phyloP scores from a whole-genome alignment of 2,797 vertebrate genomes.

The Helostoma temminkii region DNA sequence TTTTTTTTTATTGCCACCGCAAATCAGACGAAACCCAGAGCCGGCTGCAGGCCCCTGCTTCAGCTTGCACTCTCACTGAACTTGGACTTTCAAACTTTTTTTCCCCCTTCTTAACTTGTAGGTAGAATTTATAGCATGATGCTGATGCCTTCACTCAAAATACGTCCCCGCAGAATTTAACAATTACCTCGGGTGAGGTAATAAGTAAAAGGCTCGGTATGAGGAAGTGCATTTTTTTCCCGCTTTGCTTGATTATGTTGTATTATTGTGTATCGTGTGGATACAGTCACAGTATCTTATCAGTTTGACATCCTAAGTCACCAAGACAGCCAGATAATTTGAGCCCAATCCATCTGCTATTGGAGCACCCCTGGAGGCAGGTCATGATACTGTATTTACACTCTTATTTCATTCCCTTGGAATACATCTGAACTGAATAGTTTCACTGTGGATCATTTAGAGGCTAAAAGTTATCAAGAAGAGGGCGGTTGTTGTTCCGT shows the following conservation, averaged over 20 bases:
- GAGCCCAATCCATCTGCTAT: conserved; percentile 73
- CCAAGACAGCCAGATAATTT: conserved; percentile 69
- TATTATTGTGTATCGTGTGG: conserved; percentile 65
- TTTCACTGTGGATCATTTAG: conserved; percentile 67
- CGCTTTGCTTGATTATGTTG: conserved; percentile 62
- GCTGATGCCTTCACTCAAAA: conserved; percentile 91
- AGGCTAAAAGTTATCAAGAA: conserved; percentile 65
- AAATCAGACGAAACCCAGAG: conserved; percentile 97
- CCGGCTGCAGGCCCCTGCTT: conserved; percentile 85
- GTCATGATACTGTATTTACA: conserved; percentile 58
- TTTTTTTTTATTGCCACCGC: conserved; percentile 93
- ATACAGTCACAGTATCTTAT: conserved; percentile 76
- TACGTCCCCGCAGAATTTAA: conserved; percentile 90
- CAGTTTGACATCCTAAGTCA: conserved; percentile 77
- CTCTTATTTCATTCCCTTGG: conserved; percentile 61
- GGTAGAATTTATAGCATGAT: conserved; percentile 93
- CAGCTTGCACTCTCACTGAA: conserved; percentile 96
- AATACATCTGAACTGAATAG: conserved; percentile 66
- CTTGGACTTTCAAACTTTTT: conserved; percentile 86
- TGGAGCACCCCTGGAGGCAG: conserved; percentile 67
- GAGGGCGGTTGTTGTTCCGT: conserved; percentile 57
- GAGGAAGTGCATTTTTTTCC: conserved; percentile 65
- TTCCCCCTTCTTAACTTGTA: conserved; percentile 77
- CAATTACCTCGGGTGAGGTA: conserved; percentile 89
- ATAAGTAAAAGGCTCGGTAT: conserved; percentile 74